Base-by-base conservation (phyloP, 2,888 invertebrate genomes). In the Drosophila borborema region DNA sequence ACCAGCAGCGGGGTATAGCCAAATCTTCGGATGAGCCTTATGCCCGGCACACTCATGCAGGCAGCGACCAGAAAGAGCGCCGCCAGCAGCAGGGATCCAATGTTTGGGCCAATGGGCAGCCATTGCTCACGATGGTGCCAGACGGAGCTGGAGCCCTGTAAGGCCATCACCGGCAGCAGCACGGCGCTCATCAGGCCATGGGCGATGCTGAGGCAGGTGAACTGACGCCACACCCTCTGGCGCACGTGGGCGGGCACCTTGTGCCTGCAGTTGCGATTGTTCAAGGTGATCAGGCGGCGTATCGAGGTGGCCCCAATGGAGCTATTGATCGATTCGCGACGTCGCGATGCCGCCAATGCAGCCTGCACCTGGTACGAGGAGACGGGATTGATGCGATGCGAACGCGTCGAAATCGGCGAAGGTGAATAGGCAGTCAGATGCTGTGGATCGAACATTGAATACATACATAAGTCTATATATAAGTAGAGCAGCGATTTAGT, bases 231-330 rank as follows among this genome's bases (percentile, higher is more conserved):
- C 18, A 93, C 90, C 73, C 90, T 91, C 10, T 91, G 91, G 0
- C 93, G 86, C n/a, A 93, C 87, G 63, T 93, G 92, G 54, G 91
- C 84, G 36, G 93, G 92, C 70, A 93, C 91, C 76, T 92, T 92
- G 76, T 93, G 92, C 12, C 93, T 91, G 72, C 92, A 92, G 63
- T 90, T 92, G 40, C 94, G 93, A 61, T 94, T 95, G 56, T 94
- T 95, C 40, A 93, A 94, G 0, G 96, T 95, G 61, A 97, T 94
- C 16, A 97, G 94, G 0, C 96, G 94, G 5, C 96, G 94, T 12
- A 97, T 96, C 1, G 97, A 97, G 1, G 96, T 96, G 0, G 96
- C 96, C 2, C 96, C 96, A 38, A 96, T 95, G 0, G 96, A 96
- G 56, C 96, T 96, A 34, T 95, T 95, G 62, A 95, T 94, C 0